Conservation (phyloP, 2,888 invertebrate genomes). For the Bruchidius siliquastri region DNA sequence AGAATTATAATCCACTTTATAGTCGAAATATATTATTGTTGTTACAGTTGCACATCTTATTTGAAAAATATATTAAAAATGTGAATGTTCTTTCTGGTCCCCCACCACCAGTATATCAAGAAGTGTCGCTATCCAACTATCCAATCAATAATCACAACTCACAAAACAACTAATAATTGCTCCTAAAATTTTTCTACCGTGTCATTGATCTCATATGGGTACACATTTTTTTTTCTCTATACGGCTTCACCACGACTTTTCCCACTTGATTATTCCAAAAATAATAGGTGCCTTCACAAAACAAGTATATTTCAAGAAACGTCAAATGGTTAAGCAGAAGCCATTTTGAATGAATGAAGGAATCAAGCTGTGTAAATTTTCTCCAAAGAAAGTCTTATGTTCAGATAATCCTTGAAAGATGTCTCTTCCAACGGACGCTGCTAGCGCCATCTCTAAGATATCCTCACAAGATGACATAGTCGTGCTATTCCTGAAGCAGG, state of each 20-base stretch:
- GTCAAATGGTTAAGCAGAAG: not conserved
- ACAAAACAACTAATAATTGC: conserved; percentile 2
- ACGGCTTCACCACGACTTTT: not conserved
- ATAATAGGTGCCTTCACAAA: not conserved
- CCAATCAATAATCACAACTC: conserved; percentile 33
- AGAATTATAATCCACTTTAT: conserved; percentile 11
- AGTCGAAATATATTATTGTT: conserved; percentile 7
- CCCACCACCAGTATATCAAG: conserved; percentile 25
- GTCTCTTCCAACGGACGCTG: too few relatives aligned
- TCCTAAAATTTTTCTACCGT: not conserved
- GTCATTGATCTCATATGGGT: not conserved
- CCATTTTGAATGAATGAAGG: not conserved
- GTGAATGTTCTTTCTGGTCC: conserved; percentile 17
- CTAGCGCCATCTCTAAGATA: too few relatives aligned
- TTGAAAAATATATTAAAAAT: conserved; percentile 12
- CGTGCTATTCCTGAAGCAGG: too few relatives aligned
- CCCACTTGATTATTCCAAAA: not conserved
- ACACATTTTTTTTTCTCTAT: not conserved
- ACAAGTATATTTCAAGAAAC: not conserved
- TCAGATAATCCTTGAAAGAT: too few relatives aligned
- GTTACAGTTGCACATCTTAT: conserved; percentile 5
- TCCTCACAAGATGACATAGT: too few relatives aligned
- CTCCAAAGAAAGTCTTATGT: too few relatives aligned
- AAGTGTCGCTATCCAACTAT: conserved; percentile 26
- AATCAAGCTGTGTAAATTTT: too few relatives aligned